phyloP scores from a whole-genome alignment of 2,797 vertebrate genomes.

The Halcyon chelicuti region DNA sequence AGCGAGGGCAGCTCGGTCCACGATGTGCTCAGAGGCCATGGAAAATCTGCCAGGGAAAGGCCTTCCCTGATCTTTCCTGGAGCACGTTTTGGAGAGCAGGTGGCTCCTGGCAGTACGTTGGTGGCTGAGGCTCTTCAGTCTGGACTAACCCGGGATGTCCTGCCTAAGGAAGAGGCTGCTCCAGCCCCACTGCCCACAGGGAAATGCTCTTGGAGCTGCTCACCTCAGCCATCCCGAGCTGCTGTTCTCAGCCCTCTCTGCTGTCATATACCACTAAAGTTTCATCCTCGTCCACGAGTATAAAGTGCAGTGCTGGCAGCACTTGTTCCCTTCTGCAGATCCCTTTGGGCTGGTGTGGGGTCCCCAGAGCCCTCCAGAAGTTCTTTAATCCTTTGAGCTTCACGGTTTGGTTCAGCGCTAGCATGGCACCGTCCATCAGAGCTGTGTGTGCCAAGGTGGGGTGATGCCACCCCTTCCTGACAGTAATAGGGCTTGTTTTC shows the following conservation, averaged over 20 bases:
- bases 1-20: fast-evolving
- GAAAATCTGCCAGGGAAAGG: conserved; percentile 11
- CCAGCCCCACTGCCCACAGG: fast-evolving
- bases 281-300: not conserved
- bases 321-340: fast-evolving
- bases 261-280: fast-evolving
- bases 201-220: not conserved
- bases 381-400: not conserved
- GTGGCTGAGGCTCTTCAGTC: conserved; percentile 14
- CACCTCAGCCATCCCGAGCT: fast-evolving
- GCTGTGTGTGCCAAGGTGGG: fast-evolving
- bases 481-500: not conserved
- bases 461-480: fast-evolving
- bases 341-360: not conserved
- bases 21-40: not conserved
- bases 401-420: fast-evolving
- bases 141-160: conserved; percentile 36
- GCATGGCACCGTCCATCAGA: fast-evolving
- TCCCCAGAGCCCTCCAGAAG: not conserved
- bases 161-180: not conserved
- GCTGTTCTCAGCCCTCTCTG: fast-evolving
- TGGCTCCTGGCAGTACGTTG: not conserved
- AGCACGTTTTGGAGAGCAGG: conserved; percentile 27
- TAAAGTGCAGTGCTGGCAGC: not conserved
- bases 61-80: conserved; percentile 15